Evolutionary conservation across 1,140 invertebrate genomes (phyloP), one percentile per base, ranked within the genome.

Genomic region (Penaeus japonicus): DNA sequence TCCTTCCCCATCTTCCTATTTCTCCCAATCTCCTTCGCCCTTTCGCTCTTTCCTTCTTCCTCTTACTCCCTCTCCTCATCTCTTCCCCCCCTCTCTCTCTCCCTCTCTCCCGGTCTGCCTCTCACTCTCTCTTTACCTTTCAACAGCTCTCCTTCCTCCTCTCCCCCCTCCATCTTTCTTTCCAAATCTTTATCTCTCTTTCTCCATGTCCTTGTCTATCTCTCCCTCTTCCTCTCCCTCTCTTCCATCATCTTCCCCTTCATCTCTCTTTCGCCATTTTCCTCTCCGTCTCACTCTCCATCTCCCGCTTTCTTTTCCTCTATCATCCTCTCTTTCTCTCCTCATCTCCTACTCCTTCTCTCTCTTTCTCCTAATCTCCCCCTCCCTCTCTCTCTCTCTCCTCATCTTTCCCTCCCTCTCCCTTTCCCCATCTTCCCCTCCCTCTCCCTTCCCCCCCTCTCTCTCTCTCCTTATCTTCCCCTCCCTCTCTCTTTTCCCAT

Each of bases 81-180:
- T n/a, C 73, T 24, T 24, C 12, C 73, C 4, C 30, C 79, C 57
- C 79, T 81, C 79, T 81, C 79, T 81, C 79, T 81, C 79, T 81
- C 79, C 57, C 79, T 81, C 47, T 81, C 22, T n/a, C 47, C 15
- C 17, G 10, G 24, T 7, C 24, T 18, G 20, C 10, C 57, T 18
- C 32, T 17, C 18, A 17, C n/a, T 15, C 7, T 17, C 39, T 10
- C 15, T 39, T 32, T 30, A 24, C 65, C n/a, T n/a, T 59, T n/a
- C n/a, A 15, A 17, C 57, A 17, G 57, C n/a, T n/a, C n/a, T n/a
- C n/a, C 57, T 17, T 59, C 57, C n/a, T 59, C n/a, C 57, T 17
- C 57, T 59, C 57, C 15, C n/a, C 15, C n/a, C 15, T 59, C 57
- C n/a, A 15, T 59, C 57, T 59, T n/a, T 59, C 57, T 59, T n/a